Percentiles rank a stretch among this genome's conserved stretches.
Evolutionary conservation across 2,113 vertebrate genomes (phyloP).

Genomic region (Butastur rufipennis): DNA sequence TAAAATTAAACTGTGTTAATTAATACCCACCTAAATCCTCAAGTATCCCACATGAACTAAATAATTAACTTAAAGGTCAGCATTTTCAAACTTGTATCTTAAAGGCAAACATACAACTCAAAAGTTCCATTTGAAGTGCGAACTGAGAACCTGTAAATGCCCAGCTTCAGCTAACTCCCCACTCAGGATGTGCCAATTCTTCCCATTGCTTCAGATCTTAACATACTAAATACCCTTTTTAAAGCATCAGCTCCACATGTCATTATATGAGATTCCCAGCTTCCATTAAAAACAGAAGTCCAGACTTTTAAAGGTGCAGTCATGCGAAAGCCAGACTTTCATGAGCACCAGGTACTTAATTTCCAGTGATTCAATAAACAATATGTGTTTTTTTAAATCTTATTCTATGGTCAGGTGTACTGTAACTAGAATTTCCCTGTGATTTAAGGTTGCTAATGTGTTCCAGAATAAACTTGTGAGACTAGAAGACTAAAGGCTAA

Average conservation of each 20-base stretch:
- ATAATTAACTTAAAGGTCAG: background rate
- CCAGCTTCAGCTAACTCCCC: background rate
- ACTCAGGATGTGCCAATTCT: background rate
- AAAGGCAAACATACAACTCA: background rate
- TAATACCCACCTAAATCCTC: background rate
- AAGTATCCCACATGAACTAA: background rate
- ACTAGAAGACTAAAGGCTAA: background rate
- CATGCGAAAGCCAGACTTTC: background rate
- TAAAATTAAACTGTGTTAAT: background rate
- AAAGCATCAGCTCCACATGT: background rate
- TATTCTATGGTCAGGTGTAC: background rate
- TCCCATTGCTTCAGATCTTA: background rate
- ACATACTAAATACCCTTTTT: background rate
- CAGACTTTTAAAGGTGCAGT: background rate
- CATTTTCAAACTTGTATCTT: background rate
- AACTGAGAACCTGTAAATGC: background rate
- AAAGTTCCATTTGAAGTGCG: background rate
- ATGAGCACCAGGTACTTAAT: background rate
- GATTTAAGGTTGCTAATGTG: background rate
- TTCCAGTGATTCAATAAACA: background rate
- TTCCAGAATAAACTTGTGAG: background rate
- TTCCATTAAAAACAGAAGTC: background rate
- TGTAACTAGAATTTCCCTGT: background rate
- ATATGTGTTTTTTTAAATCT: background rate
- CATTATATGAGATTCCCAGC: background rate